Percentiles rank a stretch among this genome's conserved stretches.
Evolutionary conservation across 1,140 invertebrate genomes (phyloP).

Genomic region (Maniola jurtina): DNA sequence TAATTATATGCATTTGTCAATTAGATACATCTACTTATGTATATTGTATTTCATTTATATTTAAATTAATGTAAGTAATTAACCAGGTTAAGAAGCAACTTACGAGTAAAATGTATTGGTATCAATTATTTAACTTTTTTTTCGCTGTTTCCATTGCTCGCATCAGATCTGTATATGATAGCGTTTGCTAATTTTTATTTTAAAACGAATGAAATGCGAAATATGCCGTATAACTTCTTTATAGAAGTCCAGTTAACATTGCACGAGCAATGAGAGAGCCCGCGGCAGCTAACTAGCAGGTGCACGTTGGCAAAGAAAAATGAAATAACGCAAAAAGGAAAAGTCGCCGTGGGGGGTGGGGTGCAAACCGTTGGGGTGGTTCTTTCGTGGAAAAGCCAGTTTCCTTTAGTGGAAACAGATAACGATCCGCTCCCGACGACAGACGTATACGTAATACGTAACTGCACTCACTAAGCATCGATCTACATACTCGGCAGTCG

Average conservation of each 20-base stretch:
- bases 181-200: conserved; percentile 18
- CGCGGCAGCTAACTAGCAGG: conserved; percentile 70
- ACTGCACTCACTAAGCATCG: conserved; percentile 69
- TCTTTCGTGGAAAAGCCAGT: conserved; percentile 76
- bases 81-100: too few relatives aligned
- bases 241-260: conserved; percentile 47
- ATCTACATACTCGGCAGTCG: conserved; percentile 66
- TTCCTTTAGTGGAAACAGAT: conserved; percentile 78
- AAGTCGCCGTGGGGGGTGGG: conserved; percentile 50
- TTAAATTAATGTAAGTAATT: too few relatives aligned
- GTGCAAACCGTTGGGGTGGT: conserved; percentile 57
- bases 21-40: too few relatives aligned
- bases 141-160: not conserved
- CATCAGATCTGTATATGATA: not conserved
- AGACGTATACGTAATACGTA: conserved; percentile 64
- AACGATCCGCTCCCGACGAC: conserved; percentile 76
- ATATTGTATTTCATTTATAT: too few relatives aligned
- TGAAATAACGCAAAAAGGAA: conserved; percentile 76
- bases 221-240: conserved; percentile 34
- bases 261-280: conserved; percentile 58
- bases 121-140: too few relatives aligned
- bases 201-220: conserved; percentile 29
- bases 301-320: conserved; percentile 75
- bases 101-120: too few relatives aligned
- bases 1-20: not conserved